Evolutionary conservation across 2,888 invertebrate genomes (phyloP).

Genomic region (Dusona sp.): DNA sequence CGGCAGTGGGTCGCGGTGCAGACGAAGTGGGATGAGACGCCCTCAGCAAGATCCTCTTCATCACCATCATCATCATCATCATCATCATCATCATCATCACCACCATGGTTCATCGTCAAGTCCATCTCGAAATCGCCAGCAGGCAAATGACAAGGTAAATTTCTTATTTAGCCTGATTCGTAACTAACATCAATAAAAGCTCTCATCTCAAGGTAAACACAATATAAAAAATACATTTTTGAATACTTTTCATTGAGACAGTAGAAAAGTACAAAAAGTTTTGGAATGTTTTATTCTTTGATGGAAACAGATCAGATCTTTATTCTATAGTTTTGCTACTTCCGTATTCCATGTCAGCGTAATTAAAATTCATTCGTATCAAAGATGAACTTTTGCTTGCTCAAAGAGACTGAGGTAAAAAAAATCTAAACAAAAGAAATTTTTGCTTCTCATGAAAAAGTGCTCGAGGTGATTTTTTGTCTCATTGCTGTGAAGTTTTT

Average conservation of each 20-base stretch:
- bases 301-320: background rate
- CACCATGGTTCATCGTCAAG: slow-evolving; percentile 79
- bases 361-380: too few species aligned
- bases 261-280: background rate
- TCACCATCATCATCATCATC: slow-evolving; percentile 67
- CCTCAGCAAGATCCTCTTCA: slow-evolving; percentile 83
- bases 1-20: slow-evolving; percentile 84
- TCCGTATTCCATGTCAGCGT: too few species aligned
- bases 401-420: background rate
- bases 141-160: slow-evolving; percentile 78
- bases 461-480: background rate
- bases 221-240: background rate
- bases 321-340: too few species aligned
- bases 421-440: too few species aligned
- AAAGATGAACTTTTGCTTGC: too few species aligned
- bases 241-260: background rate
- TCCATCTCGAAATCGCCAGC: slow-evolving; percentile 79
- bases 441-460: background rate
- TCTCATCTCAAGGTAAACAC: background rate
- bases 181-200: background rate
- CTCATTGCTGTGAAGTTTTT: background rate
- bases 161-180: background rate
- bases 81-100: slow-evolving; percentile 74
- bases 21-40: slow-evolving; percentile 84
- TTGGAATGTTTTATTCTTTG: background rate